These are phyloP conservation scores for Sebastes trivittatus DNA, from an alignment of 2,797 vertebrate genomes.

Conservation along the genomic window DNA sequence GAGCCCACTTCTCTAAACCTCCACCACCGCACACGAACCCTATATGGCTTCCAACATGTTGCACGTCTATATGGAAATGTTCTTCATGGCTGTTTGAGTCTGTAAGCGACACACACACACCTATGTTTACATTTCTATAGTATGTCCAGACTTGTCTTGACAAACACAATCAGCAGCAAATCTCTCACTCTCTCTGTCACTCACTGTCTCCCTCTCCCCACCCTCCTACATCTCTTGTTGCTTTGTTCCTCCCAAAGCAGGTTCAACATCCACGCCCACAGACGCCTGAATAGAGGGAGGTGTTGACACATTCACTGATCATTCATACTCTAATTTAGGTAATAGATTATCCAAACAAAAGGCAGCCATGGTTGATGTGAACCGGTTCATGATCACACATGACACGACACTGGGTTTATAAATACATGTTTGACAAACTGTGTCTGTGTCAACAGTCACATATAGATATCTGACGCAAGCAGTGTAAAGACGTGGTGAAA, in stretches of 20 bases:
- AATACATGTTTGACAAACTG: neutral
- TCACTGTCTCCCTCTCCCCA: neutral
- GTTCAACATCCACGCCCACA: conserved; percentile 57
- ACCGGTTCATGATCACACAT: neutral
- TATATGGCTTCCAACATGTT: neutral
- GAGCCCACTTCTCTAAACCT: conserved; percentile 12
- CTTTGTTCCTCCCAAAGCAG: conserved; percentile 48
- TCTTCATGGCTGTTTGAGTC: conserved; percentile 8
- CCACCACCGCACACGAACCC: neutral
- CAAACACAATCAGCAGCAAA: conserved; percentile 34
- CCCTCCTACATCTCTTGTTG: conserved; percentile 1
- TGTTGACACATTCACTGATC: conserved; percentile 19
- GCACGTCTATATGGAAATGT: neutral
- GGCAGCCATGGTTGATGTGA: neutral
- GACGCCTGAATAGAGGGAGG: conserved; percentile 24
- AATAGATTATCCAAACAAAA: conserved; percentile 17
- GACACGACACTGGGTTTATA: neutral
- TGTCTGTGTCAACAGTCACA: neutral
- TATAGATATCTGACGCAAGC: conserved; percentile 31
- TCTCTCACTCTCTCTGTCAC: conserved; percentile 10
- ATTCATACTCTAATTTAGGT: conserved; percentile 3
- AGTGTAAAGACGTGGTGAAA: conserved; percentile 48
- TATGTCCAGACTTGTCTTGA: conserved; percentile 55
- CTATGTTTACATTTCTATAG: conserved; percentile 19
- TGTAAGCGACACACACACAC: neutral